These are phyloP conservation scores for Lamproptera curius DNA, from an alignment of 2,888 invertebrate genomes.

Conservation along the genomic window DNA sequence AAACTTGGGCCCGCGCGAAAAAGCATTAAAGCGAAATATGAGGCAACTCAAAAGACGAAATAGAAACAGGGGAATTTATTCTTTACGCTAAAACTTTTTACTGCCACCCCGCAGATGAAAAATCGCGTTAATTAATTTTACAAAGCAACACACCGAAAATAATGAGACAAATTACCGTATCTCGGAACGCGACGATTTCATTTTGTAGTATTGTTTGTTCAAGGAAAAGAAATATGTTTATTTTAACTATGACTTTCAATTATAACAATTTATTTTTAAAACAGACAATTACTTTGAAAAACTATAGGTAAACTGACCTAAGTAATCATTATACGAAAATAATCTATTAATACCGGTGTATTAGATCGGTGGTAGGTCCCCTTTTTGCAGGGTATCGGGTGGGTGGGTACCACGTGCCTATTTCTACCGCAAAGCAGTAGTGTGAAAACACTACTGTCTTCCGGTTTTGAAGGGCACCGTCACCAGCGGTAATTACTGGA, in stretches of 20 bases:
- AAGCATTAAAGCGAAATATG: conserved; percentile 33
- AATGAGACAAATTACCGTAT: conserved; percentile 7
- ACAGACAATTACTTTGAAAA: neutral
- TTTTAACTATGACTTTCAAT: neutral
- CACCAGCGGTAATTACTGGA: too few species aligned
- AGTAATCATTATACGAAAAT: too few species aligned
- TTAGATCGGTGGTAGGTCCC: too few species aligned
- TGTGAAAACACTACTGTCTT: too few species aligned
- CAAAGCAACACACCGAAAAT: neutral
- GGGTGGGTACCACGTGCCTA: too few species aligned
- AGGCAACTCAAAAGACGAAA: conserved; percentile 28
- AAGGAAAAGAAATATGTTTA: neutral
- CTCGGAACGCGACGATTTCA: neutral
- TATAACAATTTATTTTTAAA: neutral
- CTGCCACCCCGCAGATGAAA: conserved; percentile 11
- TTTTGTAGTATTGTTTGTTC: too few species aligned
- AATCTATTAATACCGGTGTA: too few species aligned
- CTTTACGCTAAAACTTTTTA: conserved; percentile 15
- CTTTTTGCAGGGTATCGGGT: too few species aligned
- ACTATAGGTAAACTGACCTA: too few species aligned
- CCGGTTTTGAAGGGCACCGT: too few species aligned
- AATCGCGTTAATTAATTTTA: conserved; percentile 17
- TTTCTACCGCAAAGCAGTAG: too few species aligned
- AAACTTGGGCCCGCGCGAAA: conserved; percentile 28
- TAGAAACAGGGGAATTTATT: conserved; percentile 18